Percentiles rank a stretch among this genome's conserved stretches.
phyloP scores from a whole-genome alignment of 2,888 invertebrate species.

The Andrena haemorrhoa region DNA sequence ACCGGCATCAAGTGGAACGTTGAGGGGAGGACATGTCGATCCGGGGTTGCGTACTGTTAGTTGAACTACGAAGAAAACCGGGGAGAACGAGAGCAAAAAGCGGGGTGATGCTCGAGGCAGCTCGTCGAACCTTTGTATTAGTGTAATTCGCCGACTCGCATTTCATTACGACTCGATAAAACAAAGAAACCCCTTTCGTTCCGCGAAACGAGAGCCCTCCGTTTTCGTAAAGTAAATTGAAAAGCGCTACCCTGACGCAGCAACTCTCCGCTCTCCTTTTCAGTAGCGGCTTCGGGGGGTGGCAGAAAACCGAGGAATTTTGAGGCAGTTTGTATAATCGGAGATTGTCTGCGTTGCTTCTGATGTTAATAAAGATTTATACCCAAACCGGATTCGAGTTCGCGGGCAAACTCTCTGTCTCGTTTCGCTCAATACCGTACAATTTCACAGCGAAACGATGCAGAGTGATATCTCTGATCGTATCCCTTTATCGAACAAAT shows the following conservation, averaged over 20 bases:
- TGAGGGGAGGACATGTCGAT: slow-evolving; percentile 38
- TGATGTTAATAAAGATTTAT: slow-evolving; percentile 64
- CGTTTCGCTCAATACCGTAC: not conserved
- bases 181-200: slow-evolving; percentile 67
- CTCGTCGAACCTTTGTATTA: slow-evolving; percentile 54
- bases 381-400: slow-evolving; percentile 12
- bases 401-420: not conserved
- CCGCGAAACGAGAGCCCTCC: slow-evolving; percentile 29
- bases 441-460: slow-evolving; percentile 18
- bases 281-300: slow-evolving; percentile 26
- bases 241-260: slow-evolving; percentile 50
- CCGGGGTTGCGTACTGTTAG: slow-evolving; percentile 20
- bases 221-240: slow-evolving; percentile 68
- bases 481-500: slow-evolving; percentile 54
- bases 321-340: slow-evolving; percentile 49
- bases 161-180: slow-evolving; percentile 72
- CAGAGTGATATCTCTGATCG: slow-evolving; percentile 24
- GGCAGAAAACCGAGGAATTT: slow-evolving; percentile 37
- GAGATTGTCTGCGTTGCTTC: slow-evolving; percentile 19
- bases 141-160: slow-evolving; percentile 71
- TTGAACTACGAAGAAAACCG: slow-evolving; percentile 10
- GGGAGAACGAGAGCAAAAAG: not conserved
- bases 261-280: slow-evolving; percentile 25
- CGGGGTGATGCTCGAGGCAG: slow-evolving; percentile 5
- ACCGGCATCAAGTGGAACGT: slow-evolving; percentile 34